Percentiles rank a stretch among this genome's conserved stretches.
phyloP scores from a whole-genome alignment of 2,113 vertebrate genomes.

The Pseudopipra pipra region DNA sequence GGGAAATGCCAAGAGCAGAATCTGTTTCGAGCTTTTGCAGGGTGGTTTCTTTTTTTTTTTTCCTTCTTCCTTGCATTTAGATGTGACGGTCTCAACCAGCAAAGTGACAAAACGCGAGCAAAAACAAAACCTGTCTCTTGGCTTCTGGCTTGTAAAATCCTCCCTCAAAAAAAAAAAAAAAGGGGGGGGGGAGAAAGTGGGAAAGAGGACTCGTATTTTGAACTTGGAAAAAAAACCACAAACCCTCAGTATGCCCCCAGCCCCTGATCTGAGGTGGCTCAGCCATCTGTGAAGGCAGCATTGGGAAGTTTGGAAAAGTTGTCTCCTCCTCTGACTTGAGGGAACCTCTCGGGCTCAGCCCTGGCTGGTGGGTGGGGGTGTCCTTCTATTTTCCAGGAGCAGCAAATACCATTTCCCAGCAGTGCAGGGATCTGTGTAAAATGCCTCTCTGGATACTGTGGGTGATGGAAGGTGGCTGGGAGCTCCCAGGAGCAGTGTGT shows the following conservation, averaged over 20 bases:
- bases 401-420: background rate
- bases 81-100: constrained; percentile 27
- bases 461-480: background rate
- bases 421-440: background rate
- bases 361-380: background rate
- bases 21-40: constrained; percentile 35
- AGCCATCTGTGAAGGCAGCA: rapidly evolving
- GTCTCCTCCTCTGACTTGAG: background rate
- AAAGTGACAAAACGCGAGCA: constrained; percentile 48
- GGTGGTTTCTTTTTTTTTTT: background rate
- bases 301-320: background rate
- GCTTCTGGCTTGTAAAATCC: constrained; percentile 43
- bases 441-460: background rate
- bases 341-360: background rate
- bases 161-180: background rate
- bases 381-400: background rate
- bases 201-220: background rate
- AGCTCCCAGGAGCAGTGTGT: background rate
- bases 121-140: constrained; percentile 68
- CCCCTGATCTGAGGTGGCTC: background rate
- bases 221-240: background rate
- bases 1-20: constrained; percentile 47
- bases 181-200: background rate
- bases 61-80: background rate
- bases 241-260: background rate